Evolutionary conservation across 2,797 vertebrate genomes (phyloP), one percentile per base, ranked within the genome.

Genomic region (Sebastes nivosus): DNA sequence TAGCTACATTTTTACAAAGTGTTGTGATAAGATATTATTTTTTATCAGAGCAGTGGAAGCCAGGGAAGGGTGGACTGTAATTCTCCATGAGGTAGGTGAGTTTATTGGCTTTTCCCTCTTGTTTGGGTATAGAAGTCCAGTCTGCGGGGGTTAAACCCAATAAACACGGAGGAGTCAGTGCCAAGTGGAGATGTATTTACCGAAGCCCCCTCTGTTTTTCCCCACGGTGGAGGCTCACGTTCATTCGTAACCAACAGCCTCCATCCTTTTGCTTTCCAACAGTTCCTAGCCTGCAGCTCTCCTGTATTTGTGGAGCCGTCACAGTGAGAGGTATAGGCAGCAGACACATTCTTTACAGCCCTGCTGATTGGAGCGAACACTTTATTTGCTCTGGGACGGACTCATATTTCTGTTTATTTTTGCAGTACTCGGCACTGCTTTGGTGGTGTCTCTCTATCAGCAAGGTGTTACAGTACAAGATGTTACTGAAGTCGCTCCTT

Each of bases 271-370:
- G 72, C 81, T 84, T 77, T 85, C 90, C 88, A 86, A 8, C 75
- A 59, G 67, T 79, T 86, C 77, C 77, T 89, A 80, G 85, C 89
- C 89, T 76, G 81, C 89, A 89, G 90, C 92, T 89, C 85, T 86
- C 11, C 83, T 90, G 85, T 93, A 90, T 94, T 94, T 94, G 91
- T 94, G 93, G 91, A 94, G 90, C 89, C 91, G 1, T 90, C 90
- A 67, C 92, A 92, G 92, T 90, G 74, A 90, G 88, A 80, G 89
- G 88, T 90, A 42, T 16, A 85, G 60, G 85, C 82, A 92, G 89
- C 90, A 91, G 89, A 82, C 82, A 83, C 86, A 89, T 88, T 93
- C 89, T 94, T 93, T 80, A 87, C 79, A 83, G 84, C 54, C 81
- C 84, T 25, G 75, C 87, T 93, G 92, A 94, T 91, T 90, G 80